Percentiles rank a stretch among this genome's conserved stretches.
Conservation (phyloP, 2,113 vertebrate species). For the Grallaria varia region DNA sequence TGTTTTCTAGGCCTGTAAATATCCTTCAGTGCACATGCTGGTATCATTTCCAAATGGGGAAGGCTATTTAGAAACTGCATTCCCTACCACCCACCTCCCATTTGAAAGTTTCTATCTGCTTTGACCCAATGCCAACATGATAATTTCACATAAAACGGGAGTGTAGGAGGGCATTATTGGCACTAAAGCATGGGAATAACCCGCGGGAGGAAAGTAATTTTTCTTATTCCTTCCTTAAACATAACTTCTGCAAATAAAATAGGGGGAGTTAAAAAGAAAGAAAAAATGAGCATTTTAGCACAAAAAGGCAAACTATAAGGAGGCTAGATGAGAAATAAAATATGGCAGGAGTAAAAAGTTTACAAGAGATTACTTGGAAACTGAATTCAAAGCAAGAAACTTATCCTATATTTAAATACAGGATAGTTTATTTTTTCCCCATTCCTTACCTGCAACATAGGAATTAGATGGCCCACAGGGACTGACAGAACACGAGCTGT, state of each 20-base stretch:
- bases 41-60: not conserved
- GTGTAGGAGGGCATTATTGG: constrained; percentile 49
- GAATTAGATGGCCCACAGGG: not conserved
- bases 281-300: not conserved
- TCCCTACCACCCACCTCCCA: not conserved
- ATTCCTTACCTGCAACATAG: not conserved
- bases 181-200: constrained; percentile 62
- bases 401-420: not conserved
- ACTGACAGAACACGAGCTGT: not conserved
- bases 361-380: not conserved
- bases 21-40: not conserved
- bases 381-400: not conserved
- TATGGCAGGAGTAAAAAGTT: not conserved
- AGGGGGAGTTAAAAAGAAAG: not conserved
- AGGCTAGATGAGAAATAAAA: not conserved
- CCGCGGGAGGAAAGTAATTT: constrained; percentile 8
- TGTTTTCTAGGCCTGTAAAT: not conserved
- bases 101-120: not conserved
- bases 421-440: not conserved
- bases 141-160: constrained; percentile 35
- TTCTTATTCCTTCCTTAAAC: not conserved
- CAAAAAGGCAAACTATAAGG: not conserved
- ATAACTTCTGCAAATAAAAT: not conserved
- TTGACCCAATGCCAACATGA: constrained; percentile 17
- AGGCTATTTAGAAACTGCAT: not conserved